Conservation (phyloP, 2,888 invertebrate genomes). For the Erebia palarica region DNA sequence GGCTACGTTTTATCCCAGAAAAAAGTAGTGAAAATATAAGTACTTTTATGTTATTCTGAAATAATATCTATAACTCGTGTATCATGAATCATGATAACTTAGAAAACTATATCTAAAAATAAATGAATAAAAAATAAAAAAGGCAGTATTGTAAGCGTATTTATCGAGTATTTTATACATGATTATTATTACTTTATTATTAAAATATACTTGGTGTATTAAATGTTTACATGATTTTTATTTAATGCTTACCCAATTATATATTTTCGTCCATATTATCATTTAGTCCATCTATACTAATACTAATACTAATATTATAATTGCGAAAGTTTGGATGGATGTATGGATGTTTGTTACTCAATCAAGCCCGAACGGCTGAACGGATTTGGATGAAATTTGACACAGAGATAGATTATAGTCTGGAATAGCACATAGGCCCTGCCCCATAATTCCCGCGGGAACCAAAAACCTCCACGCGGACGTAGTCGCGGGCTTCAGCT, state of each 20-base stretch:
- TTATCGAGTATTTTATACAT: slow-evolving; percentile 39
- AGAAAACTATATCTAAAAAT: neutral
- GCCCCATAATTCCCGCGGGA: too few species aligned
- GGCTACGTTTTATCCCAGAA: too few species aligned
- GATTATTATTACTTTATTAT: slow-evolving; percentile 43
- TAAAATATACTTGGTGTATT: slow-evolving; percentile 33
- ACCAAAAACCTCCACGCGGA: too few species aligned
- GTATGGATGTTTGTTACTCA: too few species aligned
- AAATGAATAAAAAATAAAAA: slow-evolving; percentile 1
- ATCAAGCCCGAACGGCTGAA: too few species aligned
- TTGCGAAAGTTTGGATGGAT: too few species aligned
- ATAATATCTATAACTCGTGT: neutral
- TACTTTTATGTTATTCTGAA: neutral
- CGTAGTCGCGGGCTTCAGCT: too few species aligned
- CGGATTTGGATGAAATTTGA: too few species aligned
- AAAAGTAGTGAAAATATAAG: neutral
- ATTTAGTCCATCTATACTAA: too few species aligned
- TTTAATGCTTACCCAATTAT: neutral
- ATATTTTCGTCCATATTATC: neutral
- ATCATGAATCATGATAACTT: neutral
- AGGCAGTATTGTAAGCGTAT: slow-evolving; percentile 15
- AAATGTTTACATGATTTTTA: slow-evolving; percentile 29
- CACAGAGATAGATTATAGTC: too few species aligned
- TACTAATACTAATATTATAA: too few species aligned
- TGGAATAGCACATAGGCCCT: too few species aligned